These are phyloP conservation scores for Salmo trutta DNA, from an alignment of 2,797 vertebrate genomes.

Conservation along the genomic window DNA sequence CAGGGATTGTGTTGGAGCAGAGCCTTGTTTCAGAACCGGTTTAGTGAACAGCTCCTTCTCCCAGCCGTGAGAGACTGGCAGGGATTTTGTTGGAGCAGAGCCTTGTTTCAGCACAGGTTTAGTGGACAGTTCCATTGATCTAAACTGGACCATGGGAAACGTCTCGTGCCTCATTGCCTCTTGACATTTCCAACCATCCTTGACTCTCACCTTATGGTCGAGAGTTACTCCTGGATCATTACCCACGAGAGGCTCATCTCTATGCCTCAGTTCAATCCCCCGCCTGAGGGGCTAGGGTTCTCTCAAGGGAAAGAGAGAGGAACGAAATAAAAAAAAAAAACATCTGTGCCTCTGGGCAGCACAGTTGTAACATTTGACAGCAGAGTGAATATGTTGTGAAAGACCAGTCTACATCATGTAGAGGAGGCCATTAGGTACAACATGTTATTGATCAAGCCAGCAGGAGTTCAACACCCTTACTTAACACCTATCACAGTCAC, in stretches of 20 bases:
- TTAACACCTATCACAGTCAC: background rate
- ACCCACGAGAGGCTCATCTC: background rate
- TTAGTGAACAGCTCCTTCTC: too few relatives aligned
- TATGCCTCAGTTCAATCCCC: background rate
- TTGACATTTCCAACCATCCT: slow-evolving; percentile 2
- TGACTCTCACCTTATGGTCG: slow-evolving; percentile 5
- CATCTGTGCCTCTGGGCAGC: background rate
- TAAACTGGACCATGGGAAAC: background rate
- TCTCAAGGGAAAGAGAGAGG: background rate
- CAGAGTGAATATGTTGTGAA: background rate
- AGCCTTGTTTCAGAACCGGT: too few relatives aligned
- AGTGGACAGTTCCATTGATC: slow-evolving; percentile 18
- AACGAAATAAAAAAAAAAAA: background rate
- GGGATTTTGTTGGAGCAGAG: background rate
- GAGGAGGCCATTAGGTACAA: background rate
- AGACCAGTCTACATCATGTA: background rate
- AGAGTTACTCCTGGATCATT: slow-evolving; percentile 4
- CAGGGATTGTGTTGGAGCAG: too few relatives aligned
- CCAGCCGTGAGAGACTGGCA: background rate
- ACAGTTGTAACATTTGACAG: background rate
- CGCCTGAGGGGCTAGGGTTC: background rate
- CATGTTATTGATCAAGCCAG: background rate
- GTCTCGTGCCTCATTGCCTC: slow-evolving; percentile 1
- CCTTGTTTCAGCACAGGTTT: slow-evolving; percentile 13
- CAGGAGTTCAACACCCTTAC: background rate